Base-by-base conservation (phyloP, 1,140 invertebrate species). In the Drusus annulatus region DNA sequence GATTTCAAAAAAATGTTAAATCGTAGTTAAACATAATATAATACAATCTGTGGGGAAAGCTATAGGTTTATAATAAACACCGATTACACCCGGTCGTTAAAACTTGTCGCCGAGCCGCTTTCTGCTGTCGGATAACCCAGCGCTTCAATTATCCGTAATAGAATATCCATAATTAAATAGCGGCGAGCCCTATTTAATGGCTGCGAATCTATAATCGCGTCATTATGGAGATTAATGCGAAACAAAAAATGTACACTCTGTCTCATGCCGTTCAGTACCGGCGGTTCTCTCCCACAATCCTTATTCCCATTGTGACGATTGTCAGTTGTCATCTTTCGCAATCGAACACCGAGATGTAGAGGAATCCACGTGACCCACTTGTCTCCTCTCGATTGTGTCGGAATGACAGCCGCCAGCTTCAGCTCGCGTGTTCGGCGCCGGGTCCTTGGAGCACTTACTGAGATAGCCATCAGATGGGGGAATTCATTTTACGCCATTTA, bases 241-340 rank as follows among this genome's bases (percentile, higher is more conserved):
- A 71, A 50, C 23, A 51, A 69, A 69, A 69, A 69, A 51, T 68
- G 68, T 52, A 52, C 68, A 52, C 68, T 45, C 74, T 23, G 58
- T 16, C 23, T n/a, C 19, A 21, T 56, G 36, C 1, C 45, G 69
- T 75, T 78, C 76, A 78, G 76, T 56, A 45, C 16, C 56, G 31
- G 75, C 80, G 50, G 80, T 77, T 77, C 79, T 82, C 80, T 82
- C 76, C 80, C 60, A 76, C 77, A 82, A 82, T 78, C 65, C 76
- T 81, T 31, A 50, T 78, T 77, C 76, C 77, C 63, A 76, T 78
- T 77, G 71, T 52, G 65, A 79, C 36, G 77, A 62, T 82, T 79
- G 76, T 36, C 65, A 82, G 71, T 76, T 79, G 76, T 36, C 74
- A 82, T 82, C 80, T 76, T 82, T 79, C 74, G 77, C 69, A 79